Base-by-base conservation (phyloP, 2,797 vertebrate species). In the Sebastes steindachneri region DNA sequence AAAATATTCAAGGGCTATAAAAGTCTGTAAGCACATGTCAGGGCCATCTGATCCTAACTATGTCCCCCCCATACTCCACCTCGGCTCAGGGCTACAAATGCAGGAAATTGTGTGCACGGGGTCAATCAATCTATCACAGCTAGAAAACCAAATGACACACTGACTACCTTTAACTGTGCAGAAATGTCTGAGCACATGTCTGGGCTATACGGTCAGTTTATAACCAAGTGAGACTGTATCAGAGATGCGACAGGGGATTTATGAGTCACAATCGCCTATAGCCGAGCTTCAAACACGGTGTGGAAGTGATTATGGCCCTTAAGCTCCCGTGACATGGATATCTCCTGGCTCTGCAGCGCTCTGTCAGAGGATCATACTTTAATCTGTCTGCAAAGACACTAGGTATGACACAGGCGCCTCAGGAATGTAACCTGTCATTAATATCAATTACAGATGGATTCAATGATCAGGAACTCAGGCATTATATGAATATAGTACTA, bases 221-320 rank as follows among this genome's bases (percentile, higher is more conserved):
- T 77, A 83, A 89, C 64, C 63, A 80, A 86, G 88, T 77, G 72
- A 84, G 86, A 88, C 86, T 83, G 82, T 74, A 86, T 85, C 84
- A 77, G 57, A 81, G 78, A 88, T 86, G 84, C 67, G 87, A 86
- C 67, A 60, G 77, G 75, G 83, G 85, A 88, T 88, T 87, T 91
- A 91, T 82, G 75, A 92, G 87, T 93, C 91, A 84, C 89, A 83
- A 87, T 92, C 91, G 83, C 88, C 83, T 88, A 87, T 80, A 88
- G 84, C 85, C 62, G 83, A 80, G 86, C 90, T 92, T 84, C 85
- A 90, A 90, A 92, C 67, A 78, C 59, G 82, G 94, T 90, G 92
- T 95, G 95, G 94, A 95, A 95, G 93, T 95, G 92, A 95, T 96
- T 95, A 95, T 80, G 83, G 92, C 75, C 74, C 83, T 91, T 95